A percentile compares a stretch with the other conserved stretches of the same genome.
Evolutionary conservation across 2,113 vertebrate genomes (phyloP).

Genomic region (human): DNA sequence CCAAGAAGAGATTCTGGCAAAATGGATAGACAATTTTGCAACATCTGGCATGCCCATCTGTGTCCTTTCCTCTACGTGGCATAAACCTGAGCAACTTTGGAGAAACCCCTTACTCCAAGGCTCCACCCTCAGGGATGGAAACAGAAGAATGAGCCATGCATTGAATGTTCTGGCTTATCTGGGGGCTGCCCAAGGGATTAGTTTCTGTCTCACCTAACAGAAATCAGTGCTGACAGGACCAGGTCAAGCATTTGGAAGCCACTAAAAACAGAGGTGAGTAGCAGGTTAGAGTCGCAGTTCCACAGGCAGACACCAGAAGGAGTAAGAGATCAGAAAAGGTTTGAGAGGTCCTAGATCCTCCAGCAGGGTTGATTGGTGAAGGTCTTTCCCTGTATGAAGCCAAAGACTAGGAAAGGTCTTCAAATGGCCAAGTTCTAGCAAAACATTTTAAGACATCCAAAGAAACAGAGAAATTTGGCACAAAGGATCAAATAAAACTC

Average conservation of each 20-base stretch:
- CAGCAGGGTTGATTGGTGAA: not conserved
- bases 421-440: not conserved
- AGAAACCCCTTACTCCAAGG: not conserved
- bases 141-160: not conserved
- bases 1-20: not conserved
- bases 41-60: not conserved
- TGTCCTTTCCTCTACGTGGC: not conserved
- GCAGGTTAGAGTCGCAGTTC: not conserved
- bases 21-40: not conserved
- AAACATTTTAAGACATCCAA: not conserved
- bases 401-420: not conserved
- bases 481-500: not conserved
- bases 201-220: not conserved
- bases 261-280: not conserved
- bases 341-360: not conserved
- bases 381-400: not conserved
- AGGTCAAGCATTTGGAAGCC: not conserved
- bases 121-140: not conserved
- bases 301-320: not conserved
- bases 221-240: not conserved
- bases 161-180: not conserved
- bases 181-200: not conserved
- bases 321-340: conserved; percentile 44
- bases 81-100: not conserved
- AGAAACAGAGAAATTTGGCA: not conserved